These are phyloP conservation scores for Holothuria scabra DNA, from an alignment of 53 echinoderm and acorn worm species.

Conservation along the genomic window DNA sequence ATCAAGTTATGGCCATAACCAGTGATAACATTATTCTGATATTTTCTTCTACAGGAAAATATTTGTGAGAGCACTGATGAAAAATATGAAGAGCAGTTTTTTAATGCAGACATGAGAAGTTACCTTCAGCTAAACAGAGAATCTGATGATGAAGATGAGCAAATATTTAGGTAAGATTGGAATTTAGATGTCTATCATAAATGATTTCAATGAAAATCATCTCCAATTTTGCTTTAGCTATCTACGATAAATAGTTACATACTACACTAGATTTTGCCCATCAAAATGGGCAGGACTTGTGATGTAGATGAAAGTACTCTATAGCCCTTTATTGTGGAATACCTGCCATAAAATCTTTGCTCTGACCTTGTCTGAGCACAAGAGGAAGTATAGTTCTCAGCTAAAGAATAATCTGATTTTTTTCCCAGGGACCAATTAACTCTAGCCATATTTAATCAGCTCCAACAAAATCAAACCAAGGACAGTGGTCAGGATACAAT, in stretches of 20 bases:
- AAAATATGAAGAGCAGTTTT: slow-evolving; percentile 35
- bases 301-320: too few relatives aligned
- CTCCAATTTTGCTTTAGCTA: too few relatives aligned
- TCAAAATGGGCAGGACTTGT: too few relatives aligned
- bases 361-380: too few relatives aligned
- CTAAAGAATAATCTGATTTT: background rate
- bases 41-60: slow-evolving; percentile 7
- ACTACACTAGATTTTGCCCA: too few relatives aligned
- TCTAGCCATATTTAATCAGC: slow-evolving; percentile 82
- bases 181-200: background rate
- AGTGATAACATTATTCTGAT: too few relatives aligned
- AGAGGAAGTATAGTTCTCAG: too few relatives aligned
- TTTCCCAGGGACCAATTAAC: slow-evolving; percentile 75
- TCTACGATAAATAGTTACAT: too few relatives aligned
- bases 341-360: too few relatives aligned
- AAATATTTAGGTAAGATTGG: slow-evolving; percentile 5
- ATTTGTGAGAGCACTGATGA: slow-evolving; percentile 10
- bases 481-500: slow-evolving; percentile 34
- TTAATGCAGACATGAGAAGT: slow-evolving; percentile 33
- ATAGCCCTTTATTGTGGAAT: too few relatives aligned
- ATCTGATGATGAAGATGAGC: slow-evolving; percentile 36
- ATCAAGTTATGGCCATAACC: too few relatives aligned
- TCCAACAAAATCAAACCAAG: slow-evolving; percentile 75
- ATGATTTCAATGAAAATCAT: too few relatives aligned
- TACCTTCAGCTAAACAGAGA: slow-evolving; percentile 34